Evolutionary conservation across 2,888 invertebrate species (phyloP).

Genomic region (Ennomos quercinarius): DNA sequence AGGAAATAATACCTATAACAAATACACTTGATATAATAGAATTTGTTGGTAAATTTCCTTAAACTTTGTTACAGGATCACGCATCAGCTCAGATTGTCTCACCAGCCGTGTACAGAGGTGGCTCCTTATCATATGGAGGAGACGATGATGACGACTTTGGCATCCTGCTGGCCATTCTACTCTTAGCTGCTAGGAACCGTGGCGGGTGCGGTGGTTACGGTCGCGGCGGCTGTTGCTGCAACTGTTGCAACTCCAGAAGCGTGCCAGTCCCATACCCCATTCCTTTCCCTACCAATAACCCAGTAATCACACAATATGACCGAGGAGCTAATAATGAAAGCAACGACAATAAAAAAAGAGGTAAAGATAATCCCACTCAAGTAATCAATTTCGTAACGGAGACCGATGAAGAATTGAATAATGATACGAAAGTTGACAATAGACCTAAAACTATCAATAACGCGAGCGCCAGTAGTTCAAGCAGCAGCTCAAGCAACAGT

Average conservation of each 20-base stretch:
- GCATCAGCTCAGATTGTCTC: slow-evolving; percentile 44
- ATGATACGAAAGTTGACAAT: slow-evolving; percentile 4
- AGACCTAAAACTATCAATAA: slow-evolving; percentile 7
- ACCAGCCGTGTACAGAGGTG: slow-evolving; percentile 48
- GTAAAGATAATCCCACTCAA: slow-evolving; percentile 25
- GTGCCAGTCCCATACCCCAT: slow-evolving; percentile 67
- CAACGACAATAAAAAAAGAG: slow-evolving; percentile 7
- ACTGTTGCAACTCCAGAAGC: slow-evolving; percentile 46
- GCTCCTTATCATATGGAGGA: slow-evolving; percentile 45
- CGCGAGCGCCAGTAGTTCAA: slow-evolving; percentile 3
- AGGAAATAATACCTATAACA: background rate
- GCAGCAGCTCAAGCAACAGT: background rate
- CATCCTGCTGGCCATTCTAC: slow-evolving; percentile 58
- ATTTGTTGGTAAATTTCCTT: too few species aligned
- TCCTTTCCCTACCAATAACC: slow-evolving; percentile 60
- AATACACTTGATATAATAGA: too few species aligned
- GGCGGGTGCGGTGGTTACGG: slow-evolving; percentile 39
- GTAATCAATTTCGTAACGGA: slow-evolving; percentile 39
- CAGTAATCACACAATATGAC: slow-evolving; percentile 47
- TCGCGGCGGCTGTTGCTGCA: slow-evolving; percentile 49
- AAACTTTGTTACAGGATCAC: slow-evolving; percentile 43
- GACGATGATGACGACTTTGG: slow-evolving; percentile 61
- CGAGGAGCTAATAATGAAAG: slow-evolving; percentile 31
- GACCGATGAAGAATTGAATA: slow-evolving; percentile 24
- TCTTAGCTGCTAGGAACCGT: slow-evolving; percentile 57